These are phyloP conservation scores for Drosophila neonasuta DNA, from an alignment of 2,888 invertebrate genomes.

Conservation along the genomic window DNA sequence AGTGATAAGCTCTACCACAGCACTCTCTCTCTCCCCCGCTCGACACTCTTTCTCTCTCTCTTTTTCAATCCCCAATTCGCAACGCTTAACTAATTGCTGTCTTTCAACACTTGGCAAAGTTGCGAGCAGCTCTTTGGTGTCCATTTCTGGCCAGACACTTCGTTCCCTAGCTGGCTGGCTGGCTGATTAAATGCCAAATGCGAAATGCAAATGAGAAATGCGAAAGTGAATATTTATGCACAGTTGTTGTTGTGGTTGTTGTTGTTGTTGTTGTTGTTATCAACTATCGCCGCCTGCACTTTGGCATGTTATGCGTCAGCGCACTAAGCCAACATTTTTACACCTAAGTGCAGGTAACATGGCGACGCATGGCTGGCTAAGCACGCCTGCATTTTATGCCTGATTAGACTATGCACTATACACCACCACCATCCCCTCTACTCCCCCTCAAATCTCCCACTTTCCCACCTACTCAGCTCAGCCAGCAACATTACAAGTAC, in stretches of 20 bases:
- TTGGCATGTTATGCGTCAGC: conserved; percentile 70
- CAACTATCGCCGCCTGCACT: conserved; percentile 56
- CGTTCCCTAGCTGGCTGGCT: conserved; percentile 15
- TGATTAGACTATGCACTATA: conserved; percentile 55
- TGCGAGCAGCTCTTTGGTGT: conserved; percentile 40
- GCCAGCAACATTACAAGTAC: background rate
- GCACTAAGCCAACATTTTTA: conserved; percentile 78
- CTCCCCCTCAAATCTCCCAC: background rate
- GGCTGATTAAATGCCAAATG: conserved; percentile 61
- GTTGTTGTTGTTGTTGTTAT: conserved; percentile 48
- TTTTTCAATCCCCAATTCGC: conserved; percentile 16
- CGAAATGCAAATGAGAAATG: conserved; percentile 9
- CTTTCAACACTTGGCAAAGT: conserved; percentile 66
- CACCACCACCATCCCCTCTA: background rate
- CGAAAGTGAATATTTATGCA: conserved; percentile 9
- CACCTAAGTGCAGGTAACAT: conserved; percentile 64
- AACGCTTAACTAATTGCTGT: conserved; percentile 61
- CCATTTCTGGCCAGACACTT: conserved; percentile 52
- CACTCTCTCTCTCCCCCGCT: background rate
- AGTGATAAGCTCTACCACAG: conserved; percentile 62
- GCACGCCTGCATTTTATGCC: conserved; percentile 57
- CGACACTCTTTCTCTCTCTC: background rate
- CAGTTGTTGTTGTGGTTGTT: background rate
- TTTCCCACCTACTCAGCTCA: background rate
- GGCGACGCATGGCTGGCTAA: conserved; percentile 19